Percentiles rank a stretch among this genome's conserved stretches.
Conservation (phyloP, 2,888 invertebrate species). For the Conomelus anceps region DNA sequence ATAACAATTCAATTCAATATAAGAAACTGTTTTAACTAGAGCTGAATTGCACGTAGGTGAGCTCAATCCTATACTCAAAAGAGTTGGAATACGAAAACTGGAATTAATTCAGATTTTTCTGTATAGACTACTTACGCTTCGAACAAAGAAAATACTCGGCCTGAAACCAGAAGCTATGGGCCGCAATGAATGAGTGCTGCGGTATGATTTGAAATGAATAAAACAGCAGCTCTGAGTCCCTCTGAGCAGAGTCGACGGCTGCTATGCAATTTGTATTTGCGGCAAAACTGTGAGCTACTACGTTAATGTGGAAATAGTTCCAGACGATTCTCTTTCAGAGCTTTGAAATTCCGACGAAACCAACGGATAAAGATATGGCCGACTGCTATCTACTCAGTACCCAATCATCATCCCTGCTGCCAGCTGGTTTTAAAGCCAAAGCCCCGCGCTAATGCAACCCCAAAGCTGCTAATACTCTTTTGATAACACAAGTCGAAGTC, state of each 20-base stretch:
- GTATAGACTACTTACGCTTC: not conserved
- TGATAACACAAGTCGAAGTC: not conserved
- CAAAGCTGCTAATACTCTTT: not conserved
- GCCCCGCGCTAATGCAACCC: not conserved
- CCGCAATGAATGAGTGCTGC: not conserved
- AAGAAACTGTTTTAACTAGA: not conserved
- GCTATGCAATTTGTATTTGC: not conserved
- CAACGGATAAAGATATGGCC: not conserved
- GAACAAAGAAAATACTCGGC: not conserved
- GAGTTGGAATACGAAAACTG: not conserved
- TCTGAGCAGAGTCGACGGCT: no score
- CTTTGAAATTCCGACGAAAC: not conserved
- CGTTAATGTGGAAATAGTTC: not conserved
- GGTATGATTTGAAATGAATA: not conserved
- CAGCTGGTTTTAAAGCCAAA: not conserved
- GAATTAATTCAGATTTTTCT: not conserved
- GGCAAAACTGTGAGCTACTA: not conserved
- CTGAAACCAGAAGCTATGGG: not conserved
- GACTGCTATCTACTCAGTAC: not conserved
- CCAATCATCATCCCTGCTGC: not conserved
- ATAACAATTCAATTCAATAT: not conserved
- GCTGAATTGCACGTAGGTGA: not conserved
- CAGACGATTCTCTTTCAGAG: not conserved
- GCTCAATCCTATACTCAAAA: not conserved
- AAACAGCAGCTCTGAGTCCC: not conserved